Evolutionary conservation across 1,140 invertebrate genomes (phyloP).

Genomic region (Campodea augens): DNA sequence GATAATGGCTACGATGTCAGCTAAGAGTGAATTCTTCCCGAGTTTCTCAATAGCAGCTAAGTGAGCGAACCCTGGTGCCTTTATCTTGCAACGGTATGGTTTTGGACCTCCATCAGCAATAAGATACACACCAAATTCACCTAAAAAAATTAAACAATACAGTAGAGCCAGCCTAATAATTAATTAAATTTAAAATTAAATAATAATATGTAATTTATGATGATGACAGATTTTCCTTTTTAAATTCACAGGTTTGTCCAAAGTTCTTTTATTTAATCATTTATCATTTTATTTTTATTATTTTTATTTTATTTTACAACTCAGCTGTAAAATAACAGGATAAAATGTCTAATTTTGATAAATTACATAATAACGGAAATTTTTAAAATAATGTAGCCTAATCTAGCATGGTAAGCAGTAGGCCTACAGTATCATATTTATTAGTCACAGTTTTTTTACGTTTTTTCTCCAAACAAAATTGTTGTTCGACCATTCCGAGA

Average conservation of each 20-base stretch:
- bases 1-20: conserved; percentile 92
- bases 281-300: too few relatives aligned
- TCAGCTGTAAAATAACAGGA: background rate
- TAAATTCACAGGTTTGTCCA: too few relatives aligned
- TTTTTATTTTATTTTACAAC: background rate
- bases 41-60: conserved; percentile 74
- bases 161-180: background rate
- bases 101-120: conserved; percentile 87
- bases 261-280: too few relatives aligned
- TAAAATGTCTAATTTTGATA: too few relatives aligned
- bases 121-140: conserved; percentile 94
- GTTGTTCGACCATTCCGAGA: too few relatives aligned
- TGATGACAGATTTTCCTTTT: too few relatives aligned
- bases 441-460: too few relatives aligned
- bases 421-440: too few relatives aligned
- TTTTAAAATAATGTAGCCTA: too few relatives aligned
- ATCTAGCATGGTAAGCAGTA: too few relatives aligned
- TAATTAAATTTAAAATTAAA: background rate
- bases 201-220: background rate
- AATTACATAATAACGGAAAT: too few relatives aligned
- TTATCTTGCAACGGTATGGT: conserved; percentile 95
- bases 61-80: conserved; percentile 90
- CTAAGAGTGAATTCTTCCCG: conserved; percentile 68
- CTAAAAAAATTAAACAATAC: conserved; percentile 22
- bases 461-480: too few relatives aligned